Evolutionary conservation across 2,888 invertebrate species (phyloP), one percentile per base, ranked within the genome.

Genomic region (Gandaritis pyraliata): DNA sequence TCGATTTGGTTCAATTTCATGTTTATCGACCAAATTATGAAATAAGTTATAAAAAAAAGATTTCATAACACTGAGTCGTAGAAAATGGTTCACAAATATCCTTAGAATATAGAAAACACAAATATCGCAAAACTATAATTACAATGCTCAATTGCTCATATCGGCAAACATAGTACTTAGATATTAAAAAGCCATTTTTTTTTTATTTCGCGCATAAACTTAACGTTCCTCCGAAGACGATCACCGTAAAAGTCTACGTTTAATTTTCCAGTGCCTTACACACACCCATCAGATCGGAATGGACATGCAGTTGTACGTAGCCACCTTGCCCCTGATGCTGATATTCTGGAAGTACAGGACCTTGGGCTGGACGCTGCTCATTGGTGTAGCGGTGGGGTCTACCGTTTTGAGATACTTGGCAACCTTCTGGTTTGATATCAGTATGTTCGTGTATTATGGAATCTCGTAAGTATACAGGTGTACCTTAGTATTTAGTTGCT

Each of bases 201-300:
- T n/a, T n/a, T n/a, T n/a, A n/a, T n/a, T n/a, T n/a, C n/a, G n/a
- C n/a, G n/a, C n/a, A n/a, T n/a, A n/a, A n/a, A n/a, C n/a, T n/a
- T n/a, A n/a, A n/a, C n/a, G n/a, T n/a, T n/a, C n/a, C n/a, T n/a
- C n/a, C n/a, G n/a, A n/a, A n/a, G n/a, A n/a, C n/a, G n/a, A n/a
- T n/a, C n/a, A n/a, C n/a, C n/a, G n/a, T n/a, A n/a, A n/a, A 8
- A 33, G 10, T 11, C 33, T 33, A 33, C 10, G 8, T 10, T 46
- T 33, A 33, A 15, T 53, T 45, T 84, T 85, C 30, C 83, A 94
- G 94, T 94, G 94, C 70, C 80, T 94, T 2, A 93, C 93, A 6
- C 93, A 94, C 76, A 94, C 94, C 0, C 94, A 94, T 66, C 94
- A 94, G 72, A 85, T 94, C 61, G 94, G 93, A 11, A 92, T 94